phyloP scores from a whole-genome alignment of 2,797 vertebrate species.

The Danionella dracula region DNA sequence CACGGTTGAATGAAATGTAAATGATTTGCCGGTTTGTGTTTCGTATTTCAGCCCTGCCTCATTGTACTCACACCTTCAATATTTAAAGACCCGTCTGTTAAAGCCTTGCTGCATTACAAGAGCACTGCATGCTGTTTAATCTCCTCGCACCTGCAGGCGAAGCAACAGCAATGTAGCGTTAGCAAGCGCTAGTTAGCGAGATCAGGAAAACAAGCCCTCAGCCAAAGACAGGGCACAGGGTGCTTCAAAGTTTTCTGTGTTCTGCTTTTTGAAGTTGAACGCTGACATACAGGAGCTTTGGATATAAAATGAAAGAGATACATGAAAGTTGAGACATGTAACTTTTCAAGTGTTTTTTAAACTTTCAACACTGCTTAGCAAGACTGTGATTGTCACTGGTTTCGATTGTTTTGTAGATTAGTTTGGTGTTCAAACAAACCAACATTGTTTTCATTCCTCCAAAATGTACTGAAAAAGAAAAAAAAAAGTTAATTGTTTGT shows the following conservation, averaged over 20 bases:
- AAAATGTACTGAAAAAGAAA: slow-evolving; percentile 53
- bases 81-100: slow-evolving; percentile 71
- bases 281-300: slow-evolving; percentile 53
- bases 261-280: slow-evolving; percentile 40
- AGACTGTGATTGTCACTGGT: slow-evolving; percentile 15
- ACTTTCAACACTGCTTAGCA: slow-evolving; percentile 8
- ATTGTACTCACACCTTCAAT: slow-evolving; percentile 70
- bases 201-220: slow-evolving; percentile 47
- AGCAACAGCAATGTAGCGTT: slow-evolving; percentile 50
- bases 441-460: slow-evolving; percentile 23
- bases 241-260: slow-evolving; percentile 62
- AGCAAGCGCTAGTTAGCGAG: slow-evolving; percentile 50
- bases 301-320: slow-evolving; percentile 39
- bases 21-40: slow-evolving; percentile 63
- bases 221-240: slow-evolving; percentile 37
- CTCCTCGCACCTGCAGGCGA: slow-evolving; percentile 70
- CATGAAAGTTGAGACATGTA: slow-evolving; percentile 31
- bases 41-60: slow-evolving; percentile 53
- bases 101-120: slow-evolving; percentile 59
- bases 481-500: slow-evolving; percentile 66
- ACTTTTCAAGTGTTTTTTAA: slow-evolving; percentile 45
- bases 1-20: slow-evolving; percentile 56
- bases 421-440: slow-evolving; percentile 58
- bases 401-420: slow-evolving; percentile 38
- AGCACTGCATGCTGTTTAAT: slow-evolving; percentile 66